Conservation (phyloP, 92 coral and sea anemone species). For the Meandrina meandrites region DNA sequence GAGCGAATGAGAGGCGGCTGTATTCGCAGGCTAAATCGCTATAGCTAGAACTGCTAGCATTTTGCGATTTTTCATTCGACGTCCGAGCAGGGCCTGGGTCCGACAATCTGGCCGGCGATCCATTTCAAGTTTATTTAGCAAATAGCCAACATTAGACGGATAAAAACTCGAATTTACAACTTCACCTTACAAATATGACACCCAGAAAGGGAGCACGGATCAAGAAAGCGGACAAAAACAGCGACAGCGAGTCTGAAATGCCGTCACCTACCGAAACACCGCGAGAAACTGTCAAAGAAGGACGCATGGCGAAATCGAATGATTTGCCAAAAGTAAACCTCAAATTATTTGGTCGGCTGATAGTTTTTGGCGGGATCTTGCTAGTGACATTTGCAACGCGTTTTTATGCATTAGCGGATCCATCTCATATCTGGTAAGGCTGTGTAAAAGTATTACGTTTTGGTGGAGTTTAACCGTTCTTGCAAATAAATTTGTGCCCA, state of each 20-base stretch:
- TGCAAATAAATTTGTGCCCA: no score
- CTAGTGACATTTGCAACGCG: conserved; percentile 78
- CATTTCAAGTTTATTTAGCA: background rate
- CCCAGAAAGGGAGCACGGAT: conserved; percentile 20
- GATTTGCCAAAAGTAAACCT: conserved; percentile 5
- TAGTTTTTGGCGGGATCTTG: conserved; percentile 69
- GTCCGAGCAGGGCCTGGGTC: background rate
- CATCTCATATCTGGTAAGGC: conserved; percentile 94
- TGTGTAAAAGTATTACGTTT: background rate
- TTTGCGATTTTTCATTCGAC: background rate
- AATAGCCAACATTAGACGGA: background rate
- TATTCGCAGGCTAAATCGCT: no score
- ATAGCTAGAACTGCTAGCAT: no score
- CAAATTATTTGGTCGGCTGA: conserved; percentile 48
- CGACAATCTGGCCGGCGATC: background rate
- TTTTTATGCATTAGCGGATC: conserved; percentile 74
- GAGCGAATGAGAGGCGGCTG: no score
- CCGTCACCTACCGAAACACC: conserved; percentile 2
- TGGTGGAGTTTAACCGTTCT: background rate
- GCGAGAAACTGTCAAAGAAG: background rate
- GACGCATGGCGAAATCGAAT: background rate
- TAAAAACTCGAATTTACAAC: background rate
- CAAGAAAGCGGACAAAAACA: conserved; percentile 50
- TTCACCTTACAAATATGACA: background rate
- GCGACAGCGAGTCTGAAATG: conserved; percentile 50